Evolutionary conservation across 2,888 invertebrate genomes (phyloP).

Genomic region (Drosophila atripex): DNA sequence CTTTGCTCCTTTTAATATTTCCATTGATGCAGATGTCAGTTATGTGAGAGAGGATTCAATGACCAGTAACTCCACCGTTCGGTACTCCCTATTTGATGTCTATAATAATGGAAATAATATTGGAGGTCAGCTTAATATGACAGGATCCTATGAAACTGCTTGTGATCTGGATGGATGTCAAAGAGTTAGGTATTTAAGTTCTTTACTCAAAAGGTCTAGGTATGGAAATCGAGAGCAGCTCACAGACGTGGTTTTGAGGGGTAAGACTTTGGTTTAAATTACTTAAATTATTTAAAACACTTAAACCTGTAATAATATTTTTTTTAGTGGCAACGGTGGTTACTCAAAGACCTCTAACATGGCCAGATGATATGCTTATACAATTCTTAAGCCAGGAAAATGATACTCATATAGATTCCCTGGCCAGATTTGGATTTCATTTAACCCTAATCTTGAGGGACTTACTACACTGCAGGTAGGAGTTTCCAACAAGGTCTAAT

Average conservation of each 20-base stretch:
- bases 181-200: conserved; percentile 57
- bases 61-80: not conserved
- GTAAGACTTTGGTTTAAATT: not conserved
- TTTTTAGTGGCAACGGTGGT: conserved; percentile 73
- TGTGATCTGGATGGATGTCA: conserved; percentile 61
- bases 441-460: conserved; percentile 67
- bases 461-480: conserved; percentile 67
- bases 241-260: conserved; percentile 74
- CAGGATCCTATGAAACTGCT: conserved; percentile 63
- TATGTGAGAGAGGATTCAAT: conserved; percentile 47
- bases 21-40: conserved; percentile 80
- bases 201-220: conserved; percentile 64
- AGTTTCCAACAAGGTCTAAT: not conserved
- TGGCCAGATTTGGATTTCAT: conserved; percentile 76
- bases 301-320: not conserved
- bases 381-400: conserved; percentile 61
- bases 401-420: conserved; percentile 66
- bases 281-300: too few relatives aligned
- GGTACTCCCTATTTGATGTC: conserved; percentile 77
- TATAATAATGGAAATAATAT: conserved; percentile 81
- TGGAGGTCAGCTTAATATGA: conserved; percentile 82
- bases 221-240: conserved; percentile 74
- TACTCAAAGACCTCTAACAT: conserved; percentile 56
- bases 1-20: conserved; percentile 71
- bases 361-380: conserved; percentile 55